Base-by-base conservation (phyloP, 2,113 vertebrate species). In the Fulmarus glacialis region DNA sequence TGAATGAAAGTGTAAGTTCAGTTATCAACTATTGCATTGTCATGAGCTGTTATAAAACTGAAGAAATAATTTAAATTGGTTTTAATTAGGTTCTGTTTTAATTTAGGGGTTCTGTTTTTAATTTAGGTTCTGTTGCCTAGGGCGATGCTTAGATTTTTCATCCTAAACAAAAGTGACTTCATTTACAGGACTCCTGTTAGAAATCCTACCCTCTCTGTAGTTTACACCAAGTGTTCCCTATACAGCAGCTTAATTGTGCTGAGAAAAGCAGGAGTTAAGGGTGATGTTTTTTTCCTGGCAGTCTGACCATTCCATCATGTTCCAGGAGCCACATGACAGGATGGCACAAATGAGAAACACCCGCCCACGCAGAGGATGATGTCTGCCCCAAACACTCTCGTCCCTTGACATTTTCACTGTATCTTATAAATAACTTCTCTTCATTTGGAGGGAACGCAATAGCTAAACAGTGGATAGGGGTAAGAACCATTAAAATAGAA, bases 291-390 rank as follows among this genome's bases (percentile, higher is more conserved):
- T 94, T 89, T 95, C 87, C 62, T 94, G 91, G 87, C 91, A 90
- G 9, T 63, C 73, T 93, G 75, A 82, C 89, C 73, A 87, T 95
- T 92, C 92, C 34, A 1, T 91, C 89, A 84, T 4, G 11, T 96
- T 96, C 93, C 91, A 91, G 73, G 77, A 91, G 77, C 89, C 91
- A 87, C 81, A 85, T 96, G 95, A 97, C 91, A 82, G 75, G 89
- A 93, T 96, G 93, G 95, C 88, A 96, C 62, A 93, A 95, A 89
- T 3, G 22, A 87, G 93, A 96, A 94, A 91, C 71, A 91, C 82
- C 77, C n/a, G 0, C 91, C 94, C 81, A 96, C 70, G 3, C 74
- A 70, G 77, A 71, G 47, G 36, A 89, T 79, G 83, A 93, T 91
- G 80, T 96, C 80, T 96, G 73, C 45, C 67, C 53, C 68, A 63